Evolutionary conservation across 2,888 invertebrate genomes (phyloP).

Genomic region (Sycophila texana): DNA sequence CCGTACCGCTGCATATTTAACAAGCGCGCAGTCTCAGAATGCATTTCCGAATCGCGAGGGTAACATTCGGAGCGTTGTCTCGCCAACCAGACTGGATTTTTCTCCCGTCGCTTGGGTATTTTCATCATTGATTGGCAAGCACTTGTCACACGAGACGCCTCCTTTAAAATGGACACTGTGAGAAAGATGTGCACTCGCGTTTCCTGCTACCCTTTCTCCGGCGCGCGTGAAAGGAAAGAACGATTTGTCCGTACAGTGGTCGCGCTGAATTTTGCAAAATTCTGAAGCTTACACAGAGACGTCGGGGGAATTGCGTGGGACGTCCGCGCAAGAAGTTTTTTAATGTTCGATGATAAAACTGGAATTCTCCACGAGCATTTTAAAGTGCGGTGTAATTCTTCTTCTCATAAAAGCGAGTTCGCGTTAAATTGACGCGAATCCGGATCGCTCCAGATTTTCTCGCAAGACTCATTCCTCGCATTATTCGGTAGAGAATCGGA

Average conservation of each 20-base stretch:
- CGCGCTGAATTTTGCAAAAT: constrained; percentile 13
- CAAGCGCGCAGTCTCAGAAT: no score
- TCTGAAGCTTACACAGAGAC: not conserved
- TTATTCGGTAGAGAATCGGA: no score
- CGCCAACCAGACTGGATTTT: constrained; percentile 15
- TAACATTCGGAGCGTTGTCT: not conserved
- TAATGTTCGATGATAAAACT: no score
- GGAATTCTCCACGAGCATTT: no score
- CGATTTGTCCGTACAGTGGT: not conserved
- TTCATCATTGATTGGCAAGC: constrained; percentile 33
- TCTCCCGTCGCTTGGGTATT: constrained; percentile 7
- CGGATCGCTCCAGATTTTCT: no score
- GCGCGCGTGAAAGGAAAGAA: not conserved
- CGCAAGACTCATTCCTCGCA: no score
- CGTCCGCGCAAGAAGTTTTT: no score
- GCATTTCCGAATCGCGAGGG: not conserved
- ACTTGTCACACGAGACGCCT: not conserved
- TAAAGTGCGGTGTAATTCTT: no score
- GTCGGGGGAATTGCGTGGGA: no score
- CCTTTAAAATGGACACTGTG: constrained; percentile 18
- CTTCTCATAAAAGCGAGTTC: no score
- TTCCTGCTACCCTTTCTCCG: not conserved
- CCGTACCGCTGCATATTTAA: no score
- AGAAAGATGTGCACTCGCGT: constrained; percentile 2
- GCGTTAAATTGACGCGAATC: no score